Evolutionary conservation across 2,888 invertebrate genomes (phyloP).

Genomic region (Patella caerulea): DNA sequence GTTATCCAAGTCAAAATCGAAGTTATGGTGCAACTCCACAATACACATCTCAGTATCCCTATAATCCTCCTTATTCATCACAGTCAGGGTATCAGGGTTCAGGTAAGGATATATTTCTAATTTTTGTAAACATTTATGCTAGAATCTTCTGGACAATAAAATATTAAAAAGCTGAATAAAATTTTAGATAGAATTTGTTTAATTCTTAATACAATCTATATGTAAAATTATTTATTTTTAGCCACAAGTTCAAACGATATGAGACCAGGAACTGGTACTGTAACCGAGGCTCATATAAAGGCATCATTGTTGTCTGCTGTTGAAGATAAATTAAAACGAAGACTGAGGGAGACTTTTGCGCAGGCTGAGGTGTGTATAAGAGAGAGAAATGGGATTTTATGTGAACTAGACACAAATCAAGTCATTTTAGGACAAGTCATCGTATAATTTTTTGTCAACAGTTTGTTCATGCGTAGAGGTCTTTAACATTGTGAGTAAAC

Average conservation of each 20-base stretch:
- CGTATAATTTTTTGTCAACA: too few relatives aligned
- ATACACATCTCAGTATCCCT: conserved; percentile 9
- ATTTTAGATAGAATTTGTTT: too few relatives aligned
- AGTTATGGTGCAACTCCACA: background rate
- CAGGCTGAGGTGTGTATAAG: conserved; percentile 79
- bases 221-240: background rate
- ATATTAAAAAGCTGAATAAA: too few relatives aligned
- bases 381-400: background rate
- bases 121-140: too few relatives aligned
- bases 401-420: background rate
- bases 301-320: conserved; percentile 94
- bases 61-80: background rate
- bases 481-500: too few relatives aligned
- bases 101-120: too few relatives aligned
- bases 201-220: background rate
- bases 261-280: conserved; percentile 48
- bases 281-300: conserved; percentile 91
- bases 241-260: conserved; percentile 11
- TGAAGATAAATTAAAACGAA: conserved; percentile 90
- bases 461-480: too few relatives aligned
- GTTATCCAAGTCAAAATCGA: background rate
- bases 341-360: conserved; percentile 89
- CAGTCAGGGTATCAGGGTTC: too few relatives aligned
- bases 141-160: too few relatives aligned
- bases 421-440: background rate